Conservation (phyloP, 1,140 invertebrate genomes). For the Ectropis grisescens region DNA sequence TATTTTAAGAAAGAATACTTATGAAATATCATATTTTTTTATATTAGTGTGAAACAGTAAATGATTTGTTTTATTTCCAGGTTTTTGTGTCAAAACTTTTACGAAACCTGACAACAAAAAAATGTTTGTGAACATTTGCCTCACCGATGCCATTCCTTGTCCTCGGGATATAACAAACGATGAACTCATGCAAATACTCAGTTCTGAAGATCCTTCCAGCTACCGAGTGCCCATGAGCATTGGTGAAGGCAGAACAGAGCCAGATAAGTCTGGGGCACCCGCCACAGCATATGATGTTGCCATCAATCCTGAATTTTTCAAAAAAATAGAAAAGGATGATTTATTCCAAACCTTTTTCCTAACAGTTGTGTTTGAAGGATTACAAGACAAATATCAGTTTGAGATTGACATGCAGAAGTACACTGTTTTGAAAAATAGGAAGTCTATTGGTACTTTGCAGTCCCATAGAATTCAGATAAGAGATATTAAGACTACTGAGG, state of each 20-base stretch:
- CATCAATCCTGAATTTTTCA: slow-evolving; percentile 80
- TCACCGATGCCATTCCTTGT: slow-evolving; percentile 80
- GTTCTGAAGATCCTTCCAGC: slow-evolving; percentile 77
- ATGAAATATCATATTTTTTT: too few relatives aligned
- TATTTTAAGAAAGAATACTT: too few relatives aligned
- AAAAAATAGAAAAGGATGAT: slow-evolving; percentile 76
- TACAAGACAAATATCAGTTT: slow-evolving; percentile 79
- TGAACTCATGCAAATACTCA: slow-evolving; percentile 78
- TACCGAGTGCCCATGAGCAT: slow-evolving; percentile 92
- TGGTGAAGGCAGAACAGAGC: slow-evolving; percentile 81
- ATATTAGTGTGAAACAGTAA: too few relatives aligned
- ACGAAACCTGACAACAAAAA: slow-evolving; percentile 78
- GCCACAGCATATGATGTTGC: slow-evolving; percentile 84
- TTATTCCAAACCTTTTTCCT: slow-evolving; percentile 83
- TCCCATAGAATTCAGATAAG: slow-evolving; percentile 79
- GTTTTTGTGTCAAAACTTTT: slow-evolving; percentile 87
- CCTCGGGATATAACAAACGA: slow-evolving; percentile 86
- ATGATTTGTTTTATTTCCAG: too few relatives aligned
- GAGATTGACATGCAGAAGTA: slow-evolving; percentile 74
- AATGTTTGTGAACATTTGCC: slow-evolving; percentile 86
- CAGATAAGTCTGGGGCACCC: slow-evolving; percentile 81
- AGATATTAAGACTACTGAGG: slow-evolving; percentile 59
- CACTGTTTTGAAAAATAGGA: slow-evolving; percentile 73
- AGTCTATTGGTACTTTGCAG: slow-evolving; percentile 79
- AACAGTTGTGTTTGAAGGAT: slow-evolving; percentile 79